Evolutionary conservation across 2,888 invertebrate species (phyloP), one percentile per base, ranked within the genome.

Genomic region (Bimastos eiseni): DNA sequence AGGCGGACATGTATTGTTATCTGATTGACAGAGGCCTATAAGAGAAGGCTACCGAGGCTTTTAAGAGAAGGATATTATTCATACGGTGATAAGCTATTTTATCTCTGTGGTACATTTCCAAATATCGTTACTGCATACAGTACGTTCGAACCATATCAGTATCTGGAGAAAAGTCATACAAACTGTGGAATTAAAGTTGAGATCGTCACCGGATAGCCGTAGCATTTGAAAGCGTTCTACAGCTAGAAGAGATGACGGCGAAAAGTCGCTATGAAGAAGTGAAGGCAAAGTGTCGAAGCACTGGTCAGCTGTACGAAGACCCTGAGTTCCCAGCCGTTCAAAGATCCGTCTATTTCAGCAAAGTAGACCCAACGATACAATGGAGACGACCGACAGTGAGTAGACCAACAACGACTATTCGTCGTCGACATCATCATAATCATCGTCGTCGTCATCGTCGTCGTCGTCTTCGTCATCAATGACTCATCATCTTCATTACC

Each of bases 241-340:
- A 21, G 44, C 30, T 89, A 21, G 49, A 41, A 41, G n/a, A 89
- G 34, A 49, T 89, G 49, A 34, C 37, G 33, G 33, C 49, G 19
- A 49, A 70, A 70, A 89, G 55, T 55, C 36, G 34, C 34, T 90
- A 89, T 49, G 49, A 91, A 41, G 89, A 36, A 30, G 49, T 91
- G 36, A 83, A 84, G 36, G 33, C 37, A 0, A 34, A 86, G 84
- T 90, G 91, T 55, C 70, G 30, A 41, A 38, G 90, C 17, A 36
- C 83, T n/a, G 97, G 97, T 5, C 96, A 96, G 0, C 96, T 98
- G 84, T 98, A 97, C 94, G 98, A 98, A 94, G 98, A 98, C 95
- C 97, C 97, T 0, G 97, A 98, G 94, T 98, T 98, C 95, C 97
- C 97, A 0, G 97, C 98, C 0, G 96, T 96, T 38, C 97, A 97